Percentiles rank a stretch among this genome's conserved stretches.
phyloP scores from a whole-genome alignment of 2,888 invertebrate species.

The Protonemura montana region DNA sequence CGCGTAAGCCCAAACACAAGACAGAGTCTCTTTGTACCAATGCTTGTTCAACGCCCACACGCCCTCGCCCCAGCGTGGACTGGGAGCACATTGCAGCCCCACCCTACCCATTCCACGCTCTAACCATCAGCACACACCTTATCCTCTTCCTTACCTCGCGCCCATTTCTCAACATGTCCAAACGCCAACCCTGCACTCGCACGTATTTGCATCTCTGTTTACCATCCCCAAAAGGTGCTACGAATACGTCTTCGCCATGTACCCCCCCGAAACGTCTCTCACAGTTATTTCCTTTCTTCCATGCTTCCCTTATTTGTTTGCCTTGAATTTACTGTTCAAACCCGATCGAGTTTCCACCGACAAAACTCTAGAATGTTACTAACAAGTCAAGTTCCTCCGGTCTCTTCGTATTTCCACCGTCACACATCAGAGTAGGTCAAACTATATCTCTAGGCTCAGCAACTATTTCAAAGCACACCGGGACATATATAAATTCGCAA shows the following conservation, averaged over 20 bases:
- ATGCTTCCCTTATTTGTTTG: not conserved
- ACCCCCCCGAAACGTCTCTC: not conserved
- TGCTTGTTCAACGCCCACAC: not conserved
- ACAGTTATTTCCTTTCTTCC: not conserved
- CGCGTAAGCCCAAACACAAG: too few relatives aligned
- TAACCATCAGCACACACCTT: not conserved
- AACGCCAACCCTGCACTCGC: not conserved
- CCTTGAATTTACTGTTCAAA: not conserved
- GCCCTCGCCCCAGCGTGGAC: not conserved
- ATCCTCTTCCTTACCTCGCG: not conserved
- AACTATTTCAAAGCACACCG: not conserved
- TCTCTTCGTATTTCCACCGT: too few relatives aligned
- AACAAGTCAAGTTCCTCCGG: too few relatives aligned
- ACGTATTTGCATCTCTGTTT: not conserved
- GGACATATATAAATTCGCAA: not conserved
- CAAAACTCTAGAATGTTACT: not conserved
- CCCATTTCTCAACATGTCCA: not conserved
- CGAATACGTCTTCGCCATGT: not conserved
- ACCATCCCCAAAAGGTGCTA: not conserved
- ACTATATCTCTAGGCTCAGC: not conserved
- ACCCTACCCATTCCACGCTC: not conserved
- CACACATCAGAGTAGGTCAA: not conserved
- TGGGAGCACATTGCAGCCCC: not conserved
- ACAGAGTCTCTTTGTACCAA: too few relatives aligned
- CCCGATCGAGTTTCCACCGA: not conserved